Conservation (phyloP, 2,797 vertebrate genomes). For the Cirrhinus molitorella region DNA sequence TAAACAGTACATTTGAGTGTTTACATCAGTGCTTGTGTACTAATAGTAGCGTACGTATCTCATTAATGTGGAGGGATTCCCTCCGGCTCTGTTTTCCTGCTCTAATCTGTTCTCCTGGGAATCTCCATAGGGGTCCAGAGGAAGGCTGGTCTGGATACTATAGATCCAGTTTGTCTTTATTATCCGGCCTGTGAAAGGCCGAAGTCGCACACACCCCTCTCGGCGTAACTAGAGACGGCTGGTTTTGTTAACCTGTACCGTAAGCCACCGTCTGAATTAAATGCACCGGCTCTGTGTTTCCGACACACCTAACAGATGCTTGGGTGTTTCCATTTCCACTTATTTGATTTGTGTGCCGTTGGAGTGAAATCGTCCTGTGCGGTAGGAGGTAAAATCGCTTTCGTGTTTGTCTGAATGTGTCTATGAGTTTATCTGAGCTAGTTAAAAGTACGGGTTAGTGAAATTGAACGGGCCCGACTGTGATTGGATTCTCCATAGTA, state of each 20-base stretch:
- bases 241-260: slow-evolving; percentile 61
- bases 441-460: slow-evolving; percentile 35
- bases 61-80: slow-evolving; percentile 4
- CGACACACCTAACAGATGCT: slow-evolving; percentile 1
- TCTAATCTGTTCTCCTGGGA: slow-evolving; percentile 38
- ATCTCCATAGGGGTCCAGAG: slow-evolving; percentile 28
- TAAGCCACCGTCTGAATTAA: neutral
- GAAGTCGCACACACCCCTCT: slow-evolving; percentile 59
- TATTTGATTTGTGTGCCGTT: no score
- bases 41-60: neutral
- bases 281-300: neutral
- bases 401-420: neutral
- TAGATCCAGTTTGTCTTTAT: slow-evolving; percentile 43
- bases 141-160: slow-evolving; percentile 27
- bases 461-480: slow-evolving; percentile 64
- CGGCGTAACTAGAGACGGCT: slow-evolving; percentile 61
- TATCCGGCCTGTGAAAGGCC: slow-evolving; percentile 43
- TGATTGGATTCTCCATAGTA: slow-evolving; percentile 77
- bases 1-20: neutral
- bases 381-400: neutral
- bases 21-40: neutral
- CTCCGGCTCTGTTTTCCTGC: slow-evolving; percentile 15
- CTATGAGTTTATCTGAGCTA: slow-evolving; percentile 28
- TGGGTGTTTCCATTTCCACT: neutral
- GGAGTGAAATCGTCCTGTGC: neutral